A percentile compares a stretch with the other conserved stretches of the same genome.
These are phyloP conservation scores for Latrodectus hesperus DNA, from an alignment of 2,888 invertebrate genomes.

Conservation along the genomic window DNA sequence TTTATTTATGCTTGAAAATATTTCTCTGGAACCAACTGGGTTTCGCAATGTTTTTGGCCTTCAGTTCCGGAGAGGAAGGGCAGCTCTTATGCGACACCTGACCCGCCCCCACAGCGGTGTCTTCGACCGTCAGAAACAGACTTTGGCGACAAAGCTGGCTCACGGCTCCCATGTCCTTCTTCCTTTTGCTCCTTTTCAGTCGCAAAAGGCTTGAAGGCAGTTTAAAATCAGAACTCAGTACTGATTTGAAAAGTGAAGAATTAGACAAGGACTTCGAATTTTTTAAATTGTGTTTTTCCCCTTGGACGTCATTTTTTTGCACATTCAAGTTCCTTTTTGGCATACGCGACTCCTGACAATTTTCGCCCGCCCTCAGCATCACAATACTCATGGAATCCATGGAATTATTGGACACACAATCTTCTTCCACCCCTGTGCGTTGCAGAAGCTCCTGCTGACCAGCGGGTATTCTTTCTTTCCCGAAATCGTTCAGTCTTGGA, in stretches of 20 bases:
- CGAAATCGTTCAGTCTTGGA: not conserved
- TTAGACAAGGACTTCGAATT: constrained; percentile 60
- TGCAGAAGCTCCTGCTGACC: not conserved
- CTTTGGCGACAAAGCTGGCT: constrained; percentile 64
- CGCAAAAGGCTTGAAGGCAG: constrained; percentile 37
- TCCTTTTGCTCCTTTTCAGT: constrained; percentile 47
- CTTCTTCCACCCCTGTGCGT: constrained; percentile 21
- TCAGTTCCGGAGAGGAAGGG: constrained; percentile 64
- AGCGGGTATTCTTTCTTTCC: not conserved
- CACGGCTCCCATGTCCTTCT: constrained; percentile 63
- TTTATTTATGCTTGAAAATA: constrained; percentile 58
- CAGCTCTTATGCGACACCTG: constrained; percentile 50
- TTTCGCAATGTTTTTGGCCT: constrained; percentile 37
- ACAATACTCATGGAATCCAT: constrained; percentile 61
- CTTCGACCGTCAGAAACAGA: constrained; percentile 43
- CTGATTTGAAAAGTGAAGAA: constrained; percentile 51
- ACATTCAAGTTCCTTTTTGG: constrained; percentile 21
- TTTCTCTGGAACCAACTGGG: constrained; percentile 60
- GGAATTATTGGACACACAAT: constrained; percentile 41
- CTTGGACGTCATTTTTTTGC: constrained; percentile 2
- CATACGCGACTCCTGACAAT: constrained; percentile 53
- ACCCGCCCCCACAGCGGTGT: not conserved
- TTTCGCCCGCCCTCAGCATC: constrained; percentile 52
- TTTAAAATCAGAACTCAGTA: constrained; percentile 50
- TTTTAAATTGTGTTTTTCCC: constrained; percentile 21